Base-by-base conservation (phyloP, 2,888 invertebrate genomes). In the Saturnia pavonia region DNA sequence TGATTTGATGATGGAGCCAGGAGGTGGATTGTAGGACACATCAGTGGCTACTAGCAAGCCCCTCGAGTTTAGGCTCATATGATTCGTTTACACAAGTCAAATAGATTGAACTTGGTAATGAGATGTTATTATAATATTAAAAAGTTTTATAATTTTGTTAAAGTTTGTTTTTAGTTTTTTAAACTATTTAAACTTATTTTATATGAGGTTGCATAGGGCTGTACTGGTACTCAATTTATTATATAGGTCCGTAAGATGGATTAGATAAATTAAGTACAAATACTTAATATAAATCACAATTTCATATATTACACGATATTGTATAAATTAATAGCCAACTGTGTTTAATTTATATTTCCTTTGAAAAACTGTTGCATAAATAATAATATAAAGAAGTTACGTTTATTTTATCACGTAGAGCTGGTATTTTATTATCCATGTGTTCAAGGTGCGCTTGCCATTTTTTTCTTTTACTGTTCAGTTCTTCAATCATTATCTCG, bases 391-490 rank as follows among this genome's bases (percentile, higher is more conserved):
- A 54, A 22, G 8, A 8, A 22, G 80, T 73, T 76, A 92, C 92
- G 81, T 87, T 91, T 43, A 89, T 85, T 77, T 84, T 85, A 72
- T 93, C 93, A 27, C 88, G 84, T 4, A 92, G 81, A 54, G 83
- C 74, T 51, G 93, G 90, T 42, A 89, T 82, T 79, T 84, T 87
- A 54, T 77, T 74, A 72, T 91, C 90, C 48, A 85, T 82, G 60
- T 81, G 79, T 1, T 81, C 80, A 34, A 91, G 75, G 34, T 87
- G 83, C 9, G 74, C 69, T 1, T 72, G 70, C 82, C 87, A 85
- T 70, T 84, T 83, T 34, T 79, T 78, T 73, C 85, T 78, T 72
- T 85, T 88, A 22, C 74, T 74, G 69, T 82, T 75, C 27, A 89
- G 71, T 69, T 92, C 85, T 14, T 76, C 74, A 34, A 76, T 71